A percentile compares a stretch with the other conserved stretches of the same genome.
Evolutionary conservation across 2,113 vertebrate species (phyloP).

Genomic region (Oryzias celebensis): DNA sequence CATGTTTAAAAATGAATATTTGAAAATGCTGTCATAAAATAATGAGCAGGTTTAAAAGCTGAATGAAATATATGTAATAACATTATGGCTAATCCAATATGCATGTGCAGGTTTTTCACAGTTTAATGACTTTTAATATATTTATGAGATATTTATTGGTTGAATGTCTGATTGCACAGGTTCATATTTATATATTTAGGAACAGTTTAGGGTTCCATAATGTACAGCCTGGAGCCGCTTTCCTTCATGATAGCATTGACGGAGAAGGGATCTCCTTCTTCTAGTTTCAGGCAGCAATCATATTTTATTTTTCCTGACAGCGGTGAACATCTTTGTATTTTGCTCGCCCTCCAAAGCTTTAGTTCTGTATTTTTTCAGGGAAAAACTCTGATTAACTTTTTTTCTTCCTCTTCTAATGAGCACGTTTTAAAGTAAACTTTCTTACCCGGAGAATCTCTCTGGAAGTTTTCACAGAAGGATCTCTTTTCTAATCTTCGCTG

Average conservation of each 20-base stretch:
- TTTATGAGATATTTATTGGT: too few relatives aligned
- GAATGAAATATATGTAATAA: too few relatives aligned
- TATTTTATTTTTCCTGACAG: constrained; percentile 40
- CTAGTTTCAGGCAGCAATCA: constrained; percentile 56
- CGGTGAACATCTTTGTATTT: constrained; percentile 32
- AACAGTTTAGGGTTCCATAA: not conserved
- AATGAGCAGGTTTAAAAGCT: too few relatives aligned
- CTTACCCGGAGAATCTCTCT: constrained; percentile 25
- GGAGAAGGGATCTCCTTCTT: constrained; percentile 40
- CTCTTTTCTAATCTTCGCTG: constrained; percentile 31
- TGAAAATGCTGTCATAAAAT: too few relatives aligned
- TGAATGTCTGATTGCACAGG: too few relatives aligned
- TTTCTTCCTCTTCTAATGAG: constrained; percentile 41
- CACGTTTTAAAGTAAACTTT: constrained; percentile 44
- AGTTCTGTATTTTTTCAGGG: constrained; percentile 13
- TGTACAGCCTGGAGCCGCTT: constrained; percentile 60
- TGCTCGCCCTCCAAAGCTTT: constrained; percentile 34
- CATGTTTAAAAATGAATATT: too few relatives aligned
- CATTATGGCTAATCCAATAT: too few relatives aligned
- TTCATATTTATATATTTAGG: too few relatives aligned
- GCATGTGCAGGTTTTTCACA: too few relatives aligned
- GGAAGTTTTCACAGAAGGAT: constrained; percentile 33
- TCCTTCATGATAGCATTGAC: constrained; percentile 62
- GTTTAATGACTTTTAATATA: too few relatives aligned
- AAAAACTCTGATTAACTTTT: constrained; percentile 17